Evolutionary conservation across 2,113 vertebrate species (phyloP).

Genomic region (Octodon degus): DNA sequence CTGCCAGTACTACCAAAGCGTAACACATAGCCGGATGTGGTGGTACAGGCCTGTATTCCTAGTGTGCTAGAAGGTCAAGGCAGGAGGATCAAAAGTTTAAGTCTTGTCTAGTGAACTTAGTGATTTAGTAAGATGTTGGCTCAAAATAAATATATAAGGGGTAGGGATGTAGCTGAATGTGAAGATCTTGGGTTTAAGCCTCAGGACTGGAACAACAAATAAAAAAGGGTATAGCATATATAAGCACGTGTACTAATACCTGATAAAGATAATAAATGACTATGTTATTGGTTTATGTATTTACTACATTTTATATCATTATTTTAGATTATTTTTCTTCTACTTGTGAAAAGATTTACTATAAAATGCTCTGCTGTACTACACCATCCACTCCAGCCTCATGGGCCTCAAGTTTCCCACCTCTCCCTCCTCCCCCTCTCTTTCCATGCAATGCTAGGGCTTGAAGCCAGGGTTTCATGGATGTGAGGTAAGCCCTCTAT

Average conservation of each 20-base stretch:
- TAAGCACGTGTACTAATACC: not conserved
- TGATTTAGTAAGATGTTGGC: not conserved
- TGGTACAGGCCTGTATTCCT: not conserved
- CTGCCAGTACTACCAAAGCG: not conserved
- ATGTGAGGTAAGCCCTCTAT: not conserved
- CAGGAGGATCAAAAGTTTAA: not conserved
- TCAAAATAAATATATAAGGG: not conserved
- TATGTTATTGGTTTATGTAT: not conserved
- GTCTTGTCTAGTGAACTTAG: not conserved
- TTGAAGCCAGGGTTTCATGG: not conserved
- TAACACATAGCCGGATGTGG: not conserved
- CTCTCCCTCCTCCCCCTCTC: not conserved
- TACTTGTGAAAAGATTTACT: not conserved
- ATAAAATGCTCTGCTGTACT: not conserved
- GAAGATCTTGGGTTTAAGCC: not conserved
- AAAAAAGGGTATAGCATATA: not conserved
- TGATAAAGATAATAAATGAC: not conserved
- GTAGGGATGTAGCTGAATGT: not conserved
- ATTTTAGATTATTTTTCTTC: not conserved
- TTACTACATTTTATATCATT: not conserved
- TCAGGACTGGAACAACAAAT: not conserved
- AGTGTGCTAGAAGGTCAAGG: not conserved
- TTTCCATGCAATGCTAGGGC: not conserved
- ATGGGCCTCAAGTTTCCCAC: not conserved
- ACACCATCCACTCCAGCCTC: not conserved